phyloP scores from a whole-genome alignment of 2,113 vertebrate species.

The Nicator chloris region DNA sequence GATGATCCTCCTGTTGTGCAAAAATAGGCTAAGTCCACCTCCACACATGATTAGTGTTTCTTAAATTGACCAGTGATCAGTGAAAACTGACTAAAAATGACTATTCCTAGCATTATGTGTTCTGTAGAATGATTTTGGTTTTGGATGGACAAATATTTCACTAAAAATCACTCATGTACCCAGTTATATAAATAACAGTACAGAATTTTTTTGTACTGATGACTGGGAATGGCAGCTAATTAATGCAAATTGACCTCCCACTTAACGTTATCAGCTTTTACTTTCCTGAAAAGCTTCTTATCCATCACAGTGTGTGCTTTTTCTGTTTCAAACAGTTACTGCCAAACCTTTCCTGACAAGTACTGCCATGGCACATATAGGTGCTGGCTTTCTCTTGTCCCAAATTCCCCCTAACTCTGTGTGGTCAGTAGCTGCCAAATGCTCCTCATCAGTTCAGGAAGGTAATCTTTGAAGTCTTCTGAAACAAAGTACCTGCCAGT shows the following conservation, averaged over 20 bases:
- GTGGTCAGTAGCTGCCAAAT: background rate
- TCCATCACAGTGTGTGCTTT: background rate
- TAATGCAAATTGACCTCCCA: background rate
- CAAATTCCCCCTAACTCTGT: background rate
- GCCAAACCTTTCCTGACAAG: background rate
- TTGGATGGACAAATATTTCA: background rate
- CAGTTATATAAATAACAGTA: background rate
- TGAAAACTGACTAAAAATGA: background rate
- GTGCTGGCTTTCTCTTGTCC: background rate
- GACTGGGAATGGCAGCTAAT: background rate
- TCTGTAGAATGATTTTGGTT: background rate
- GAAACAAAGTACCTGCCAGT: background rate
- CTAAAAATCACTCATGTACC: background rate
- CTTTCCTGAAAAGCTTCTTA: slow-evolving; percentile 31
- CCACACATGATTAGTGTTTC: background rate
- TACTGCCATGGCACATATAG: background rate
- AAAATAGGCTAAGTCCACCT: background rate
- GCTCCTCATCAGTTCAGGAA: background rate
- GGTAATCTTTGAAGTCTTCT: background rate
- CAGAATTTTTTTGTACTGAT: background rate
- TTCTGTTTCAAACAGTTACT: background rate
- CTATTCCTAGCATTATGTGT: background rate
- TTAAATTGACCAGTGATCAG: background rate
- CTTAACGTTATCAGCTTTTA: background rate
- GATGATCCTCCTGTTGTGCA: background rate